Conservation (phyloP, 2,888 invertebrate species). For the Eupithecia vulgata region DNA sequence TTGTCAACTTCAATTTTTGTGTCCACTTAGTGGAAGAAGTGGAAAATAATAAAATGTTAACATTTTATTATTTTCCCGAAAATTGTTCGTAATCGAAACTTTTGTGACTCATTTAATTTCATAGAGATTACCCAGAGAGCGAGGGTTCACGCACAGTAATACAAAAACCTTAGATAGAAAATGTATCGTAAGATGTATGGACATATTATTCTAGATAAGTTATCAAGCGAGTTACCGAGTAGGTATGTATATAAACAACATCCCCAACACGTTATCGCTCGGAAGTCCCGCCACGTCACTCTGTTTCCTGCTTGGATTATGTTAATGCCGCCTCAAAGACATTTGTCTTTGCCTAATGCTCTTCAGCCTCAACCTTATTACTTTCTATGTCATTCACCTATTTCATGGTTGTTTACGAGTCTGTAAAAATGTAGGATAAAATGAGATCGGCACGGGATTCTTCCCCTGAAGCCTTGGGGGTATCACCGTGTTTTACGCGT, state of each 20-base stretch:
- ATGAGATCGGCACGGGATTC: slow-evolving; percentile 34
- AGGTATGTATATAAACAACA: slow-evolving; percentile 10
- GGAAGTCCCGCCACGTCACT: slow-evolving; percentile 69
- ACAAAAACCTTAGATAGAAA: too few relatives aligned
- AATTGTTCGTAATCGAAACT: too few relatives aligned
- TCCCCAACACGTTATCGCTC: slow-evolving; percentile 46
- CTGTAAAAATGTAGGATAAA: slow-evolving; percentile 34
- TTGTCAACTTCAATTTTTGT: too few relatives aligned
- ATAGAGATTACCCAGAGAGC: too few relatives aligned
- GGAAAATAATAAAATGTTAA: too few relatives aligned
- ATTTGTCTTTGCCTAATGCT: slow-evolving; percentile 79
- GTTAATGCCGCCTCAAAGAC: slow-evolving; percentile 76
- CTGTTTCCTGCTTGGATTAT: slow-evolving; percentile 76
- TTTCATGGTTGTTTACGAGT: slow-evolving; percentile 66
- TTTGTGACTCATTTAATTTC: too few relatives aligned
- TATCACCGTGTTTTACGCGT: slow-evolving; percentile 14
- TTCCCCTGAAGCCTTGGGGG: slow-evolving; percentile 11
- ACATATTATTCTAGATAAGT: too few relatives aligned
- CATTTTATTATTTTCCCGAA: too few relatives aligned
- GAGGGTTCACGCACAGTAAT: too few relatives aligned
- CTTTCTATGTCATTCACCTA: slow-evolving; percentile 70
- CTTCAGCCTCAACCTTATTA: slow-evolving; percentile 66
- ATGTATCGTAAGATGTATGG: too few relatives aligned
- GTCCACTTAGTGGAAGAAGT: too few relatives aligned
- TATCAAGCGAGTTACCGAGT: background rate